Conservation (phyloP, 1,140 invertebrate species). For the Euschistus heros region DNA sequence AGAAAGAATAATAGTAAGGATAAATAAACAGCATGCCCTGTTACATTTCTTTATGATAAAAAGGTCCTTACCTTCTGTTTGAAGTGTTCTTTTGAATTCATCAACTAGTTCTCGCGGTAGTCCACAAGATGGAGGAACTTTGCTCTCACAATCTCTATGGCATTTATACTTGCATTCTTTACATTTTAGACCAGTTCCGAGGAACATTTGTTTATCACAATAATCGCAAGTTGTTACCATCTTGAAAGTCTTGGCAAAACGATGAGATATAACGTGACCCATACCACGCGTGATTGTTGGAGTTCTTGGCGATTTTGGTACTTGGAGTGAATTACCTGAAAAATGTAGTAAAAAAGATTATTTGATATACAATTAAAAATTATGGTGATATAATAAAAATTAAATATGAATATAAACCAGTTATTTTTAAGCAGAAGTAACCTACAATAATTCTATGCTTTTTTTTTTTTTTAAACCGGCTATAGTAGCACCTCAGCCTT, state of each 20-base stretch:
- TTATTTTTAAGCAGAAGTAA: no score
- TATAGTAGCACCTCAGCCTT: no score
- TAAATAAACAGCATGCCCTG: no score
- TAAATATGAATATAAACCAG: no score
- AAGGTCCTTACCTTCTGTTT: constrained; percentile 44
- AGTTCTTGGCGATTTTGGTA: constrained; percentile 65
- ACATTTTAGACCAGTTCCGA: constrained; percentile 66
- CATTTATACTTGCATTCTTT: constrained; percentile 94
- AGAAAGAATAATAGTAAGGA: no score
- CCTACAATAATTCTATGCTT: no score
- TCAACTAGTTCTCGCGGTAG: constrained; percentile 72
- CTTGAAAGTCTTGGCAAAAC: constrained; percentile 79
- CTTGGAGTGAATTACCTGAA: constrained; percentile 41
- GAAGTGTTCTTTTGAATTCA: constrained; percentile 58
- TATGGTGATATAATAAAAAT: no score
- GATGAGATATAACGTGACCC: constrained; percentile 84
- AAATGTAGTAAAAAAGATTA: constrained; percentile 23
- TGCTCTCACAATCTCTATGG: constrained; percentile 78
- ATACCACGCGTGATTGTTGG: constrained; percentile 60
- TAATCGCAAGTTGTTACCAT: constrained; percentile 81
- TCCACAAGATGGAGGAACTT: constrained; percentile 85
- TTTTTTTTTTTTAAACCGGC: no score
- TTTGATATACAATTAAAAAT: neutral
- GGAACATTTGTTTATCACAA: constrained; percentile 84
- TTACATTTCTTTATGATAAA: neutral